Conservation (phyloP, 92 coral and sea anemone species). For the Porites rus region DNA sequence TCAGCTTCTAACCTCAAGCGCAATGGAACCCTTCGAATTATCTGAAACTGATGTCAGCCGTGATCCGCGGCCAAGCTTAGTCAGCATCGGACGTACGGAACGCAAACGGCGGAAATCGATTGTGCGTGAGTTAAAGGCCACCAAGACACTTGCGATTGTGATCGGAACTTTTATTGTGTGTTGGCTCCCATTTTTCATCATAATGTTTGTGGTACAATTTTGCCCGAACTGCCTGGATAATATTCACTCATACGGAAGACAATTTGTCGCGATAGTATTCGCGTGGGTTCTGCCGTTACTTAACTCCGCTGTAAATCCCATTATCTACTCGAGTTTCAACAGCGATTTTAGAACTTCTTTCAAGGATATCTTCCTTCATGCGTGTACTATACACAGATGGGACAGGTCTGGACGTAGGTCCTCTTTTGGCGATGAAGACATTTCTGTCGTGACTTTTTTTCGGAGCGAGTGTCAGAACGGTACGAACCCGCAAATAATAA, state of each 20-base stretch:
- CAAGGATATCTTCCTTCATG: constrained; percentile 77
- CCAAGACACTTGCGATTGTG: constrained; percentile 94
- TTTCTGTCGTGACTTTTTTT: constrained; percentile 41
- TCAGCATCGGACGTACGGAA: constrained; percentile 77
- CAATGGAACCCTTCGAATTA: constrained; percentile 53
- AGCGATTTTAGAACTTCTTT: constrained; percentile 90
- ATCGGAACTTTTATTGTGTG: constrained; percentile 94
- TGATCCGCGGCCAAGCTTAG: constrained; percentile 68
- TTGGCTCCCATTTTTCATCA: constrained; percentile 91
- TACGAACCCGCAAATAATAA: constrained; percentile 70
- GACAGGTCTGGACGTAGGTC: constrained; percentile 17
- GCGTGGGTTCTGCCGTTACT: constrained; percentile 90
- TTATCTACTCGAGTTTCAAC: constrained; percentile 95
- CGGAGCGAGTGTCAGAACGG: constrained; percentile 52
- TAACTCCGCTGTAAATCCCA: constrained; percentile 93
- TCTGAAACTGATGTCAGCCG: constrained; percentile 38
- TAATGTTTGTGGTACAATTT: constrained; percentile 83
- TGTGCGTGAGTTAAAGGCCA: constrained; percentile 95
- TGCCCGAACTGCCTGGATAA: constrained; percentile 58
- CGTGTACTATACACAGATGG: constrained; percentile 39
- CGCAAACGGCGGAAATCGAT: constrained; percentile 82
- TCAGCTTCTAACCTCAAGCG: constrained; percentile 50
- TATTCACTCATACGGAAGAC: constrained; percentile 58
- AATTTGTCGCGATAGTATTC: constrained; percentile 82
- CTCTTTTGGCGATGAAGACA: constrained; percentile 44